Evolutionary conservation across 2,888 invertebrate species (phyloP).

Genomic region (Nysson spinosus): DNA sequence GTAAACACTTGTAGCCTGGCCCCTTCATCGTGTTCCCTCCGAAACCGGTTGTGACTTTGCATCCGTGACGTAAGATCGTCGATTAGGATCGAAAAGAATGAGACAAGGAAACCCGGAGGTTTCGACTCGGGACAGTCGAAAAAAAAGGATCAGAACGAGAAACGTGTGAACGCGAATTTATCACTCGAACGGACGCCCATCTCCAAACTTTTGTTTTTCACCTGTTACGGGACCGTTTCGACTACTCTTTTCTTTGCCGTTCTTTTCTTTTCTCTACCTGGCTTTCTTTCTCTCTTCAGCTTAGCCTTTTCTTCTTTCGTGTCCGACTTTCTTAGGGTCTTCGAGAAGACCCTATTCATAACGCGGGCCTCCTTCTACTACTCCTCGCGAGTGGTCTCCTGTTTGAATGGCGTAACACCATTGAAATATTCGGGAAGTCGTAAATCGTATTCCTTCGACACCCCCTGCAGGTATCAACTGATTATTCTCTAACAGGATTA

Average conservation of each 20-base stretch:
- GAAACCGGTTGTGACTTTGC: slow-evolving; percentile 75
- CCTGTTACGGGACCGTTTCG: slow-evolving; percentile 28
- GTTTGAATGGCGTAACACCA: no score
- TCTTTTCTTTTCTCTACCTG: slow-evolving; percentile 8
- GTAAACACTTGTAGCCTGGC: slow-evolving; percentile 62
- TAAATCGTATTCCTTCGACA: no score
- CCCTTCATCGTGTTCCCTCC: slow-evolving; percentile 51
- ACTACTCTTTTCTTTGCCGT: slow-evolving; percentile 18
- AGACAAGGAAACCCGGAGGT: slow-evolving; percentile 33
- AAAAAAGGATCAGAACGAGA: no score
- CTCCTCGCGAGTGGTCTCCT: no score
- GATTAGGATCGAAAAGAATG: slow-evolving; percentile 63
- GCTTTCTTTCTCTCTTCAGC: slow-evolving; percentile 3
- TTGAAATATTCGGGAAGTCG: no score
- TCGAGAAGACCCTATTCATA: not conserved
- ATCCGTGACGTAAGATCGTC: slow-evolving; percentile 73
- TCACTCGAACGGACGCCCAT: slow-evolving; percentile 35
- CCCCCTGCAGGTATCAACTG: no score
- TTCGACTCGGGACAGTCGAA: slow-evolving; percentile 38
- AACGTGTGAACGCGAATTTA: slow-evolving; percentile 63
- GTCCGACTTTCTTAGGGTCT: not conserved
- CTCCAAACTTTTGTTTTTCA: slow-evolving; percentile 40
- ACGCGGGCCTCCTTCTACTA: not conserved
- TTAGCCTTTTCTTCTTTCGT: not conserved
- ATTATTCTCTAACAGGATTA: no score